Evolutionary conservation across 2,113 vertebrate genomes (phyloP), one percentile per base, ranked within the genome.

Genomic region (Osmerus eperlanus): DNA sequence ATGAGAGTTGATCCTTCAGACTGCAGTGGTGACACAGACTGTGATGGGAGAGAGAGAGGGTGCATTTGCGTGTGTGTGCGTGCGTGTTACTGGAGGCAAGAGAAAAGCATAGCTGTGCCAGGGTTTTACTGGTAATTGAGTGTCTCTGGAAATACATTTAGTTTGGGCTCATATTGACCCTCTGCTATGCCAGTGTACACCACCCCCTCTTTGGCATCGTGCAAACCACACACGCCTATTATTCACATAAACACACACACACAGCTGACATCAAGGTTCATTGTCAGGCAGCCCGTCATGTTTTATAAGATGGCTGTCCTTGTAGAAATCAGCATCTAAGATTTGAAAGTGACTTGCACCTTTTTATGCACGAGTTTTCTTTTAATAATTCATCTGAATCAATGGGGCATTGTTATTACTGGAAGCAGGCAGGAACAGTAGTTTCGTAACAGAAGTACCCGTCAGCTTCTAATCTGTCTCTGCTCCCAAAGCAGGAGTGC

Each of bases 161-260:
- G 21, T 64, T 64, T 64, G 9, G 62, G 62, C 16, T 2, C 28
- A 16, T 64, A n/a, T 25, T 21, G 15, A 12, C 28, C 23, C 7
- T 29, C 28, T 16, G 55, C 55, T 56, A 4, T 56, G 55, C 15
- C 55, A 56, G 55, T 18, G 4, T 56, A 56, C n/a, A 56, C 15
- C 28, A 32, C 62, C 21, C 62, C 21, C 62, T 28, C 62, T 28
- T 15, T 28, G 21, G 28, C 62, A 36, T 25, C 4, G 21, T 14
- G 21, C 3, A 14, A 66, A 28, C 16, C 64, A 65, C 32, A 51
- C 64, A 51, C 36, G 36, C 25, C 25, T 28, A 25, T 4, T 18
- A 41, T 28, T 28, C 29, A 65, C 65, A 66, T 25, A 66, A 29
- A 52, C 65, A 66, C 65, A 19, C 64, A 65, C 64, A 66, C 65